Percentiles rank a stretch among this genome's conserved stretches.
Conservation (phyloP, 2,113 vertebrate genomes). For the Trochalopteron elliotii region DNA sequence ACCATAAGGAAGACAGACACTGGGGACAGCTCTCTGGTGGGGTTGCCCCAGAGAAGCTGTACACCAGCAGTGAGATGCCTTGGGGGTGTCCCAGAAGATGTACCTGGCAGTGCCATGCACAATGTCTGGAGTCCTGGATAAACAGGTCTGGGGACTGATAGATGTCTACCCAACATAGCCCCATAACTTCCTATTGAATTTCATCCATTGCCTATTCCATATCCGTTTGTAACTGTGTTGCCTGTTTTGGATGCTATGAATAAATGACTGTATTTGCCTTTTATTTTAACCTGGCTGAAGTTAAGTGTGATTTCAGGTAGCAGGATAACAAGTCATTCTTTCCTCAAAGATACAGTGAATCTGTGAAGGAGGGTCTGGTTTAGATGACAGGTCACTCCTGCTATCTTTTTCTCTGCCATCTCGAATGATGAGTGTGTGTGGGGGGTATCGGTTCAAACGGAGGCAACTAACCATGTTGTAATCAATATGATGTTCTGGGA, state of each 20-base stretch:
- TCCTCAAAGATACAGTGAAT: not conserved
- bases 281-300: not conserved
- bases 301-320: not conserved
- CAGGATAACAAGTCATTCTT: not conserved
- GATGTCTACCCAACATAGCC: not conserved
- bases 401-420: conserved; percentile 59
- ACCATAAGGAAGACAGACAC: not conserved
- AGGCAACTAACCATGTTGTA: not conserved
- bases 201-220: not conserved
- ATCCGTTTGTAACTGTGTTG: not conserved
- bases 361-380: not conserved
- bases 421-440: not conserved
- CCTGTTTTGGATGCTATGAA: not conserved
- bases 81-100: not conserved
- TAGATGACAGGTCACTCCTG: conserved; percentile 26
- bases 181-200: not conserved
- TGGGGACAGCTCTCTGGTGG: not conserved
- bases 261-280: not conserved
- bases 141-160: not conserved
- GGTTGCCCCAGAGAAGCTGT: not conserved
- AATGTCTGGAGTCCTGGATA: not conserved
- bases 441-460: not conserved
- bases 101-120: fast-evolving
- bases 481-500: conserved; percentile 47
- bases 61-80: not conserved